Evolutionary conservation across 2,888 invertebrate species (phyloP), one percentile per base, ranked within the genome.

Genomic region (Silvanus unidentatus): DNA sequence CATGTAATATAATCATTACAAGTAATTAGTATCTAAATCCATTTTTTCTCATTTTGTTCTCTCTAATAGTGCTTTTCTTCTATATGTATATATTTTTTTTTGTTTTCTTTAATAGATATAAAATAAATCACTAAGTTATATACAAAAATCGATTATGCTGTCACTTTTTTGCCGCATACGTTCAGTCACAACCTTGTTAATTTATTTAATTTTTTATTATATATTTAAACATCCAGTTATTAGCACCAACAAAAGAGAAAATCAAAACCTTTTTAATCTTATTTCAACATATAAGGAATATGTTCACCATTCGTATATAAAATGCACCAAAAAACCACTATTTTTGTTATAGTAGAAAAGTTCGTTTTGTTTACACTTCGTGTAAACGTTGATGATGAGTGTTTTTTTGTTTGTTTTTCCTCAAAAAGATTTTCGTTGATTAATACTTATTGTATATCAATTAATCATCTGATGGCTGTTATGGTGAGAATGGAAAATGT

Each of bases 391-490:
- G 22, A 22, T 22, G 22, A 22, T 22, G 22, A 22, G 22, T 8
- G 22, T 5, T 5, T 5, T 5, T 22, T 22, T 8, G 4, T 8
- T 22, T 22, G 22, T 22, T 22, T 3, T 22, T 22, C 22, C 8
- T 22, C 22, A n/a, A n/a, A n/a, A n/a, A n/a, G n/a, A n/a, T 22
- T 8, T 22, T 52, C 49, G 52, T 57, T 56, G 52, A 55, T 58
- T 54, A 46, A 54, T 54, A 53, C 58, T 57, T 54, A 54, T 49
- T 42, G 51, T 42, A 46, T 44, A 50, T 37, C 30, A 47, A 48
- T 59, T 59, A 63, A 68, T 69, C 68, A 68, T 69, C 68, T 68
- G 47, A 63, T 60, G 55, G 58, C 59, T 36, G 57, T 58, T 43
- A 61, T 60, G 43, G 59, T 52, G 49, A 63, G 35, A 43, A 64